phyloP scores from a whole-genome alignment of 2,113 vertebrate genomes.

The Spilogale gracilis region DNA sequence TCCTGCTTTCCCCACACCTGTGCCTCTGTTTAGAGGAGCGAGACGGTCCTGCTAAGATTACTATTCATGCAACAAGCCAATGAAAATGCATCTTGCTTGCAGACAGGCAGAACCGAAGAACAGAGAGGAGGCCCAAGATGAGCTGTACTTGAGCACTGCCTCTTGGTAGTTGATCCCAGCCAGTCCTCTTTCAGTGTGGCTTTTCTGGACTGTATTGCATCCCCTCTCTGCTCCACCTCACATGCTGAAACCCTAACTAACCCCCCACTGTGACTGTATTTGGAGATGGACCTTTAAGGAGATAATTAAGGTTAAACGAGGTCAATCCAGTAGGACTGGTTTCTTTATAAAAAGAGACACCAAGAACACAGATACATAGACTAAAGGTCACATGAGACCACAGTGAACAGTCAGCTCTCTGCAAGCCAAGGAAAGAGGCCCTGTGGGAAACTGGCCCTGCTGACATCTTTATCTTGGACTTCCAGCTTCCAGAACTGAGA shows the following conservation, averaged over 20 bases:
- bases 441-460: background rate
- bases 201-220: background rate
- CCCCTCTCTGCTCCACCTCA: background rate
- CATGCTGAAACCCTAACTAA: background rate
- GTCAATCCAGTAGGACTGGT: background rate
- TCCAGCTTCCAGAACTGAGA: background rate
- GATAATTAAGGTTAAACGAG: background rate
- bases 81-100: background rate
- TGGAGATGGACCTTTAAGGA: background rate
- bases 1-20: background rate
- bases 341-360: background rate
- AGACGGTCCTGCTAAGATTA: background rate
- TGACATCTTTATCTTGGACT: background rate
- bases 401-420: background rate
- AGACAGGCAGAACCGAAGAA: background rate
- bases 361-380: background rate
- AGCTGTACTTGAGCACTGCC: background rate
- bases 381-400: background rate
- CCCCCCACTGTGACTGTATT: background rate
- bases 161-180: background rate
- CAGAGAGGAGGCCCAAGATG: background rate
- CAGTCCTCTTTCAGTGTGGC: background rate
- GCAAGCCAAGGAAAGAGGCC: background rate
- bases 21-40: background rate
- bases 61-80: background rate